A percentile compares a stretch with the other conserved stretches of the same genome.
Evolutionary conservation across 2,113 vertebrate genomes (phyloP).

Genomic region (Macquaria australasica): DNA sequence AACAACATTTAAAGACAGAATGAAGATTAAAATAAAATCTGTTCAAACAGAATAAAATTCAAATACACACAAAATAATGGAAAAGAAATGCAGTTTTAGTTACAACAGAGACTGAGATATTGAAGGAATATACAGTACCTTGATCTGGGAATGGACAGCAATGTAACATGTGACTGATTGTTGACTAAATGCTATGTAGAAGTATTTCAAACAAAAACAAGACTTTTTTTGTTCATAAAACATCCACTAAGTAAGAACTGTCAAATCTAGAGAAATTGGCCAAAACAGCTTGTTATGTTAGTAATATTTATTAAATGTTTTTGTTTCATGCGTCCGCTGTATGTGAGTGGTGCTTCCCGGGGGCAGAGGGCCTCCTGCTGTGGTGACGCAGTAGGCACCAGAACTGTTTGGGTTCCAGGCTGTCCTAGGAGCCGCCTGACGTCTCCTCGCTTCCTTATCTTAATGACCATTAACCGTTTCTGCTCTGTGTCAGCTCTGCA

Average conservation of each 20-base stretch:
- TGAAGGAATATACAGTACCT: not conserved
- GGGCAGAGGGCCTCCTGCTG: conserved; percentile 25
- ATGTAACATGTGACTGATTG: not conserved
- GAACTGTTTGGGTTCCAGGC: conserved; percentile 77
- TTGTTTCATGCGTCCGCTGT: not conserved
- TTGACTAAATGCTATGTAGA: not conserved
- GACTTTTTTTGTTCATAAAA: not conserved
- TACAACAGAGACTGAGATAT: not conserved
- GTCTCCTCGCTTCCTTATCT: conserved; percentile 79
- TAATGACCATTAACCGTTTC: conserved; percentile 83
- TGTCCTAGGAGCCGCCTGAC: conserved; percentile 73
- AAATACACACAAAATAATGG: not conserved
- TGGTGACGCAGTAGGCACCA: conserved; percentile 61
- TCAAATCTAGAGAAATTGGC: not conserved
- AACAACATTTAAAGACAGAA: not conserved
- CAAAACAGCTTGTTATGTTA: not conserved
- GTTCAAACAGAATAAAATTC: not conserved
- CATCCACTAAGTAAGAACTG: too few relatives aligned
- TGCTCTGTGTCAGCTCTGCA: conserved; percentile 78
- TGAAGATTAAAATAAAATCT: not conserved
- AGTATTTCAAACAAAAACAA: not conserved
- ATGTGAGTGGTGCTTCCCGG: conserved; percentile 1
- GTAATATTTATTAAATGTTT: not conserved
- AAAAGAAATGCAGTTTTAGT: not conserved
- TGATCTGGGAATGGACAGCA: conserved; percentile 1